Conservation (phyloP, 2,113 vertebrate genomes). For the Hirundichthys speculiger region DNA sequence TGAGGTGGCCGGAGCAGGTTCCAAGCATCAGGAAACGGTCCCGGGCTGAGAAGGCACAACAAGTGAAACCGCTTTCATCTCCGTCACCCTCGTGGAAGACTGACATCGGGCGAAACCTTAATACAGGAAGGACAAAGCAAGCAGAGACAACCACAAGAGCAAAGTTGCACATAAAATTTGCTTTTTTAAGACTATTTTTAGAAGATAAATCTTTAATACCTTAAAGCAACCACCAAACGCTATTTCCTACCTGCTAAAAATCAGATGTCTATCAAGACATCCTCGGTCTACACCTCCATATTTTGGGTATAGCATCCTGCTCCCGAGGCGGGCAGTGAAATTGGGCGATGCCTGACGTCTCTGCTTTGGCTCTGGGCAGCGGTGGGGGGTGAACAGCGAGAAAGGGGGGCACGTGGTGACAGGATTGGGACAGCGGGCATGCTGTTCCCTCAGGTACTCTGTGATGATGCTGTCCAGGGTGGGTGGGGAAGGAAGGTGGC, state of each 20-base stretch:
- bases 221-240: neutral
- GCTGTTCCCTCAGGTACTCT: slow-evolving; percentile 96
- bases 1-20: slow-evolving; percentile 92
- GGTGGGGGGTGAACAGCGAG: slow-evolving; percentile 96
- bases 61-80: slow-evolving; percentile 94
- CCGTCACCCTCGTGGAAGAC: slow-evolving; percentile 94
- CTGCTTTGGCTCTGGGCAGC: slow-evolving; percentile 97
- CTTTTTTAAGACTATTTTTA: too few relatives aligned
- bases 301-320: slow-evolving; percentile 90
- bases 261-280: slow-evolving; percentile 94
- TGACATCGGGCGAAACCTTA: slow-evolving; percentile 93
- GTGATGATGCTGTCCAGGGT: slow-evolving; percentile 97
- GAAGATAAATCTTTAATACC: too few relatives aligned
- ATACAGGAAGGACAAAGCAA: rapidly evolving
- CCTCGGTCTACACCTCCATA: slow-evolving; percentile 93
- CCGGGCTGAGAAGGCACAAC: slow-evolving; percentile 93
- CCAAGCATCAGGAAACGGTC: slow-evolving; percentile 96
- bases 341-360: slow-evolving; percentile 92
- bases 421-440: slow-evolving; percentile 96
- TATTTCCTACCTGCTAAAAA: slow-evolving; percentile 90
- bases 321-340: slow-evolving; percentile 93
- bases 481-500: slow-evolving; percentile 91
- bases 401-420: slow-evolving; percentile 98
- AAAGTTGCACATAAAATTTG: too few relatives aligned
- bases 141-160: neutral